Evolutionary conservation across 2,113 vertebrate genomes (phyloP), one percentile per base, ranked within the genome.

Genomic region (Trogon melanurus): DNA sequence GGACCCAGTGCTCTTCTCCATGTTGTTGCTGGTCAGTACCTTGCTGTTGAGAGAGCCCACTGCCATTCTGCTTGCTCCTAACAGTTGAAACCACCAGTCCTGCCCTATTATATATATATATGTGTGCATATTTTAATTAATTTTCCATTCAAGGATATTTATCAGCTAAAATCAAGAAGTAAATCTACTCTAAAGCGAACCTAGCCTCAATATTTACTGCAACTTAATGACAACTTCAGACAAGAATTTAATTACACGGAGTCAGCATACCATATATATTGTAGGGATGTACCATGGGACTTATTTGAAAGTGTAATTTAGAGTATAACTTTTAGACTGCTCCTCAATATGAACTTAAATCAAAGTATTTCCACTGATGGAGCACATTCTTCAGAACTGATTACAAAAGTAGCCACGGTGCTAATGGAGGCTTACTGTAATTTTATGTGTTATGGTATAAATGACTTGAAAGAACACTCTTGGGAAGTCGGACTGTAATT

Each of bases 341-440:
- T 65, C 58, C 70, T 88, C 62, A 85, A 47, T 64, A 70, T 53
- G 89, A 94, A 56, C 71, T 71, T 95, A 96, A 96, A 97, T 97
- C 83, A 93, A 96, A 95, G 78, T 79, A 94, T 83, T 94, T 89
- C 47, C 71, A 83, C 64, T 79, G 54, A 96, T 70, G 60, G 71
- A 93, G 58, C 50, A 91, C 74, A 89, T 95, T 89, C 58, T 82
- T 95, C 81, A 91, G 87, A 95, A 87, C 76, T 95, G 94, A 87
- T 89, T 87, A 65, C 66, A 91, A 44, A 78, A 87, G 66, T 92
- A 91, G 93, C 89, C 66, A 75, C 45, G 45, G 19, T 53, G 79
- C 78, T 94, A 91, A 95, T 79, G 80, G 57, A 95, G 20, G 47
- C 36, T 96, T 70, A 61, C 51, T 80, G 34, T 85, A 72, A 72